Evolutionary conservation across 2,888 invertebrate species (phyloP), one percentile per base, ranked within the genome.

Genomic region (Sipha maydis): DNA sequence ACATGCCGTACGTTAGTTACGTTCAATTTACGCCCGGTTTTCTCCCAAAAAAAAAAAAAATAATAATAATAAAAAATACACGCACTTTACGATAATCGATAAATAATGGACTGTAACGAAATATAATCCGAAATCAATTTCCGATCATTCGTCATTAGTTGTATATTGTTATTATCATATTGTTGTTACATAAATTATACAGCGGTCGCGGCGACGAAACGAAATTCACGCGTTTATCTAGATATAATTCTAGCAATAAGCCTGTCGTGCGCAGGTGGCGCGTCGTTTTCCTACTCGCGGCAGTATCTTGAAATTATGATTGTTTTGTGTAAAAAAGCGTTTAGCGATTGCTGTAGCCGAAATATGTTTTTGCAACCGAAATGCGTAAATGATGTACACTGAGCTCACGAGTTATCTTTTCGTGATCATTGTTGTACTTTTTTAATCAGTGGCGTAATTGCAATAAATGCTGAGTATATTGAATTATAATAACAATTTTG

Each of bases 21-120:
- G 71, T 28, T 25, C 17, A 17, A 28, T 17, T 28, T n/a, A n/a
- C 67, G 71, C 14, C 31, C 61, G 76, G 61, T 41, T 83, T 83
- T 84, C 61, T 61, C 76, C 41, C 0, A 4, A 17, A 25, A 34
- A 61, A 34, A 61, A 61, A 79, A 61, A 61, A n/a, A 79, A 41
- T 41, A 41, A 9, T 41, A 34, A 34, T 34, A 34, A 34, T 41
- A 41, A 41, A 25, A 11, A 78, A 34, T 38, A 7, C 17, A 61
- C n/a, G 25, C 54, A 31, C n/a, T 71, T 71, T 4, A 8, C 71
- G 31, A 71, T 38, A 83, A 61, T 83, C 28, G 76, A 84, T 61
- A 41, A 76, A 84, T 48, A 48, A 48, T 61, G 84, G 76, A 67
- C 84, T 76, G 84, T 84, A 41, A 84, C 84, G 8, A 83, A 83